Percentiles rank a stretch among this genome's conserved stretches.
Evolutionary conservation across 2,113 vertebrate genomes (phyloP).

Genomic region (Scortum barcoo): DNA sequence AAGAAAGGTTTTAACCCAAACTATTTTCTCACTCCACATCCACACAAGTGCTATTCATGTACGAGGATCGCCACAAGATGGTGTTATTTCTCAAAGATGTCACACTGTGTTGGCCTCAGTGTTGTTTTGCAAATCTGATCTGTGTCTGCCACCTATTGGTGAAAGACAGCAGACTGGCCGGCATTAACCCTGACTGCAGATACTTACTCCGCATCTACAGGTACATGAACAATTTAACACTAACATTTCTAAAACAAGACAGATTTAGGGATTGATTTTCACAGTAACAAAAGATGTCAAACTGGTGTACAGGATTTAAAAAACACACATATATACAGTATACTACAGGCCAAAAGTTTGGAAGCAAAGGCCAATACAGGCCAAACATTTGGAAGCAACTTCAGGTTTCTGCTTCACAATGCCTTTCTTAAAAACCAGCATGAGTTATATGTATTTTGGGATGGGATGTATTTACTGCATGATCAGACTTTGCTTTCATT

Average conservation of each 20-base stretch:
- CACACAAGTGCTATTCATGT: conserved; percentile 19
- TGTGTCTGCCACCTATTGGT: conserved; percentile 50
- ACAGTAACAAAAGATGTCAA: background rate
- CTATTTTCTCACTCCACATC: background rate
- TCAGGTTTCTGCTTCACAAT: no score
- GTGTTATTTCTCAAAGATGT: conserved; percentile 48
- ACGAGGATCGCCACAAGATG: conserved; percentile 67
- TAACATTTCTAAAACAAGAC: no score
- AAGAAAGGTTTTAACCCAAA: background rate
- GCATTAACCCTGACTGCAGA: background rate
- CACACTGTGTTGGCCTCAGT: background rate
- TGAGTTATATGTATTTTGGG: no score
- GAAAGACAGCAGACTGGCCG: background rate
- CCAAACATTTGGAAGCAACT: no score
- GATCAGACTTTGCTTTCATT: no score
- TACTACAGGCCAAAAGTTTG: no score
- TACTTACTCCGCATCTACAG: background rate
- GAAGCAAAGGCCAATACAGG: no score
- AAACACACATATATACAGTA: background rate
- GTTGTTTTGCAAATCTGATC: conserved; percentile 10
- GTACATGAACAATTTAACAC: background rate
- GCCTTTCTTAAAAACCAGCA: no score
- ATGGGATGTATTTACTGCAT: no score
- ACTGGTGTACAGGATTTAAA: background rate
- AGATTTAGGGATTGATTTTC: background rate